phyloP scores from a whole-genome alignment of 2,888 invertebrate genomes.

The Tetranychus truncatus region DNA sequence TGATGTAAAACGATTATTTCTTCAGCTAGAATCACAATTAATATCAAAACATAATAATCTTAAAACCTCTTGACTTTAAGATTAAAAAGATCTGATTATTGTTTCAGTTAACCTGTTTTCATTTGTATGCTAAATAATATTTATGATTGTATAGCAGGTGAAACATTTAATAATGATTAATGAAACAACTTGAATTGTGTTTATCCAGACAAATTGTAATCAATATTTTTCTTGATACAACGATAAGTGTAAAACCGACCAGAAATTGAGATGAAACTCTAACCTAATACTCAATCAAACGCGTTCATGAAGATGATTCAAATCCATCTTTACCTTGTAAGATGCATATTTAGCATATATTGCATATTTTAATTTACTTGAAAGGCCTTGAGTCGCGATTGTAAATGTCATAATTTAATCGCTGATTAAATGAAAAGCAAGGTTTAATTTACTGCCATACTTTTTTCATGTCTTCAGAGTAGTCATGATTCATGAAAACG shows the following conservation, averaged over 20 bases:
- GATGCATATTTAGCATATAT: neutral
- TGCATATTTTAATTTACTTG: neutral
- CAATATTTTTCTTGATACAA: too few species aligned
- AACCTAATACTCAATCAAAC: too few species aligned
- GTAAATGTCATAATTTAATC: neutral
- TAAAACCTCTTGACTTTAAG: neutral
- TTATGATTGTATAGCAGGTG: neutral
- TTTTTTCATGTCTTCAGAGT: neutral
- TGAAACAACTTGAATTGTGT: too few species aligned
- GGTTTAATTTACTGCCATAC: neutral
- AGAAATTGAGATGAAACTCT: too few species aligned
- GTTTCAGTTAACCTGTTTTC: neutral
- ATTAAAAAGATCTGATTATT: neutral
- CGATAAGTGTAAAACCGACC: too few species aligned
- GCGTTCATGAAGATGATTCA: neutral
- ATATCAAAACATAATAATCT: neutral
- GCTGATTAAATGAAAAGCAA: neutral
- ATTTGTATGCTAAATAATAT: neutral
- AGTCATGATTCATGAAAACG: neutral
- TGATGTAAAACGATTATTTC: neutral
- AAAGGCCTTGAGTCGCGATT: neutral
- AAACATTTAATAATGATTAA: neutral
- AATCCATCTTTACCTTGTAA: neutral
- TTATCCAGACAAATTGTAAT: too few species aligned
- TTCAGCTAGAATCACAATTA: neutral